These are phyloP conservation scores for Chlorops oryzae DNA, from an alignment of 1,140 invertebrate genomes.

Conservation along the genomic window DNA sequence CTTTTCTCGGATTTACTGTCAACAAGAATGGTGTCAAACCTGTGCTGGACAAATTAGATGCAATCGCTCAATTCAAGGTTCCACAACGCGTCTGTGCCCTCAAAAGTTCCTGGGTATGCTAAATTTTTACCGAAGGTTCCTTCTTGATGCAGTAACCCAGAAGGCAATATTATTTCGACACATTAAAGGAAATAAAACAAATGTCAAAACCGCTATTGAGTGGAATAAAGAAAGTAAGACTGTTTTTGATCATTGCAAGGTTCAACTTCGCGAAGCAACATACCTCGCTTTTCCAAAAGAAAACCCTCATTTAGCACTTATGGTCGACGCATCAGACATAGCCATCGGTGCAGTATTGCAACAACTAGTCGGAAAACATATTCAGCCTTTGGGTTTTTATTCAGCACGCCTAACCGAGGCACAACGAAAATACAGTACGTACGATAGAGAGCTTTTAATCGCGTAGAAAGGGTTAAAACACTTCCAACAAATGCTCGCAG, in stretches of 20 bases:
- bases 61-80: too few relatives aligned
- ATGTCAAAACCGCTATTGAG: too few relatives aligned
- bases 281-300: slow-evolving; percentile 22
- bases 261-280: too few relatives aligned
- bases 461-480: slow-evolving; percentile 24
- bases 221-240: too few relatives aligned
- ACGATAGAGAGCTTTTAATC: slow-evolving; percentile 40
- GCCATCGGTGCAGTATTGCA: slow-evolving; percentile 33
- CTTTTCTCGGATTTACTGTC: too few relatives aligned
- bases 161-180: slow-evolving; percentile 24
- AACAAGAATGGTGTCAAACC: too few relatives aligned
- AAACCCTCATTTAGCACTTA: slow-evolving; percentile 9
- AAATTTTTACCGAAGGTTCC: slow-evolving; percentile 29
- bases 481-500: slow-evolving; percentile 24
- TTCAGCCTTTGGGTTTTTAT: slow-evolving; percentile 44
- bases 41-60: too few relatives aligned
- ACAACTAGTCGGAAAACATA: slow-evolving; percentile 19
- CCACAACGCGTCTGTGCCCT: too few relatives aligned
- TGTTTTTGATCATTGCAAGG: too few relatives aligned
- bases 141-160: slow-evolving; percentile 20
- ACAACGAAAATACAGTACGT: slow-evolving; percentile 36
- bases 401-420: slow-evolving; percentile 30
- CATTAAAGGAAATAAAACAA: slow-evolving; percentile 29
- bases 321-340: slow-evolving; percentile 33
- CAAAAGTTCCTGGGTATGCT: slow-evolving; percentile 37